phyloP scores from a whole-genome alignment of 2,888 invertebrate genomes.

The Limenitis camilla region DNA sequence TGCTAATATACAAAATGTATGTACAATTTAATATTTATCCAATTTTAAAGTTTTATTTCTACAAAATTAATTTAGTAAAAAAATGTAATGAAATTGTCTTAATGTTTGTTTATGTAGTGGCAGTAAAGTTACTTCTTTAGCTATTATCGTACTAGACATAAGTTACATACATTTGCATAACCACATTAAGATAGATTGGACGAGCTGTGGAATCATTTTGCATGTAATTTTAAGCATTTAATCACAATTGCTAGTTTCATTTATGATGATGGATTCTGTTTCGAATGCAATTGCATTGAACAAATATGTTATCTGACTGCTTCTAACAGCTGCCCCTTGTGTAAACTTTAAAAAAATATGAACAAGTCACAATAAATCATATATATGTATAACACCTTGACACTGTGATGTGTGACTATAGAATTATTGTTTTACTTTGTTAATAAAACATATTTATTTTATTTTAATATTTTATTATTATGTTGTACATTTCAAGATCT shows the following conservation, averaged over 20 bases:
- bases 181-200: conserved; percentile 22
- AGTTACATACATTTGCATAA: conserved; percentile 25
- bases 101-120: conserved; percentile 23
- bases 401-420: conserved; percentile 2
- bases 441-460: conserved; percentile 24
- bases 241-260: too few species aligned
- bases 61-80: too few species aligned
- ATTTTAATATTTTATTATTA: conserved; percentile 24
- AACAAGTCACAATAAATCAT: conserved; percentile 2
- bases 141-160: conserved; percentile 25
- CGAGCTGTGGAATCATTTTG: conserved; percentile 20
- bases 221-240: conserved; percentile 11
- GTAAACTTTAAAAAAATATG: background rate
- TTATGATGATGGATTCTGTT: background rate
- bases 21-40: background rate
- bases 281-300: background rate
- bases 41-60: background rate
- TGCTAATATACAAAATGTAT: conserved; percentile 6
- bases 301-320: background rate
- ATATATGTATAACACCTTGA: background rate
- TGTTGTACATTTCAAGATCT: conserved; percentile 15
- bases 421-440: conserved; percentile 17
- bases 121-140: conserved; percentile 27
- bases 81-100: too few species aligned
- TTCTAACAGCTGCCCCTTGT: background rate